Evolutionary conservation across 2,113 vertebrate genomes (phyloP).

Genomic region (Hirundichthys speculiger): DNA sequence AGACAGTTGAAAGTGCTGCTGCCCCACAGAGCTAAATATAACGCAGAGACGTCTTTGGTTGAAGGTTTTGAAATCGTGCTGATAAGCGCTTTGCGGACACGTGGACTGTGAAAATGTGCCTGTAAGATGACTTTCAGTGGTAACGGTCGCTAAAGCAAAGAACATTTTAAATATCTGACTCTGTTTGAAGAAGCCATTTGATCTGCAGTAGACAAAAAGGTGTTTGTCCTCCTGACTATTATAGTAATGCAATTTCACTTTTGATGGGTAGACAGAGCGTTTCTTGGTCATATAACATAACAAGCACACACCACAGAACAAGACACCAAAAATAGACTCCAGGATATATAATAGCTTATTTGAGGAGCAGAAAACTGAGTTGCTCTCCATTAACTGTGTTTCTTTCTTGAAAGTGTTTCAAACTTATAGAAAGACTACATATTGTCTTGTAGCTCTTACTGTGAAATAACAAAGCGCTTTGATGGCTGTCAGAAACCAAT

Average conservation of each 20-base stretch:
- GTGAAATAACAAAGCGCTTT: conserved; percentile 36
- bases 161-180: conserved; percentile 13
- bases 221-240: conserved; percentile 36
- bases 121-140: conserved; percentile 17
- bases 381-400: not conserved
- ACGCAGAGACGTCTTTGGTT: conserved; percentile 47
- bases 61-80: conserved; percentile 52
- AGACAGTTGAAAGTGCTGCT: conserved; percentile 36
- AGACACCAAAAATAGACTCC: conserved; percentile 19
- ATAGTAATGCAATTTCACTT: conserved; percentile 50
- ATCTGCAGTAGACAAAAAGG: conserved; percentile 19
- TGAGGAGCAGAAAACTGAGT: not conserved
- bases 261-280: conserved; percentile 22
- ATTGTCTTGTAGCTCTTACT: conserved; percentile 20
- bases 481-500: conserved; percentile 55
- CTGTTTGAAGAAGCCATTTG: conserved; percentile 23
- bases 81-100: conserved; percentile 43
- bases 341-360: conserved; percentile 11
- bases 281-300: conserved; percentile 1
- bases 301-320: not conserved
- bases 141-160: conserved; percentile 22
- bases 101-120: conserved; percentile 41
- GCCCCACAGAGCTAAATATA: conserved; percentile 62
- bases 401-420: not conserved
- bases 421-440: conserved; percentile 5